These are phyloP conservation scores for Pollenia labialis DNA, from an alignment of 2,888 invertebrate species.

Conservation along the genomic window DNA sequence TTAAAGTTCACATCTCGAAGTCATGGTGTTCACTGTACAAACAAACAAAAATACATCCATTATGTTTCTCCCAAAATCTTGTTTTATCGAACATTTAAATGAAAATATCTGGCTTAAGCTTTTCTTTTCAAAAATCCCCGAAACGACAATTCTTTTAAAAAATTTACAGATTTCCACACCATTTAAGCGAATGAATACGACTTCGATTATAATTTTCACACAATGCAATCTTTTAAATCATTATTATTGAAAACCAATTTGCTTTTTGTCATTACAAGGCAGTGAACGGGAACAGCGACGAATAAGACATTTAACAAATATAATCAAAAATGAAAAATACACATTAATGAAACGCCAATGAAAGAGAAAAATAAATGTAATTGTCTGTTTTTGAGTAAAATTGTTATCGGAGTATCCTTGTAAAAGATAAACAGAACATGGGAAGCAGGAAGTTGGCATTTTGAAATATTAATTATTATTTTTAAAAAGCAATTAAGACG, in stretches of 20 bases:
- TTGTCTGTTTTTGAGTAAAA: neutral
- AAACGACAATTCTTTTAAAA: neutral
- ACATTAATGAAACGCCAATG: neutral
- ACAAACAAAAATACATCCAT: too few relatives aligned
- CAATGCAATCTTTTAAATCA: conserved; percentile 17
- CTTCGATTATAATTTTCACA: conserved; percentile 33
- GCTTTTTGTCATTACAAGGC: conserved; percentile 6
- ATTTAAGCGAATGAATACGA: conserved; percentile 32
- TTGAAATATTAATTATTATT: conserved; percentile 48
- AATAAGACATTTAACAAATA: conserved; percentile 1
- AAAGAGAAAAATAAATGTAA: neutral
- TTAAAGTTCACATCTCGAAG: too few relatives aligned
- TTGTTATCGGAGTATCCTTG: conserved; percentile 2
- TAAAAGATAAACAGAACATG: conserved; percentile 15
- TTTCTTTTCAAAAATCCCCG: neutral
- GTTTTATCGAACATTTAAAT: neutral
- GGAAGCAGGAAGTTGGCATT: neutral
- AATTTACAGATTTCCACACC: conserved; percentile 29
- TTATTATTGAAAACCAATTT: conserved; percentile 45
- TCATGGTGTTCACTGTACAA: too few relatives aligned
- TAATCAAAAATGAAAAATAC: neutral
- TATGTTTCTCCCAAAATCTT: too few relatives aligned
- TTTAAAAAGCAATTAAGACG: conserved; percentile 32
- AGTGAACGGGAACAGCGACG: conserved; percentile 13
- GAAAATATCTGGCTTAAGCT: neutral